Evolutionary conservation across 2,888 invertebrate genomes (phyloP), one percentile per base, ranked within the genome.

Genomic region (Polyommatus icarus): DNA sequence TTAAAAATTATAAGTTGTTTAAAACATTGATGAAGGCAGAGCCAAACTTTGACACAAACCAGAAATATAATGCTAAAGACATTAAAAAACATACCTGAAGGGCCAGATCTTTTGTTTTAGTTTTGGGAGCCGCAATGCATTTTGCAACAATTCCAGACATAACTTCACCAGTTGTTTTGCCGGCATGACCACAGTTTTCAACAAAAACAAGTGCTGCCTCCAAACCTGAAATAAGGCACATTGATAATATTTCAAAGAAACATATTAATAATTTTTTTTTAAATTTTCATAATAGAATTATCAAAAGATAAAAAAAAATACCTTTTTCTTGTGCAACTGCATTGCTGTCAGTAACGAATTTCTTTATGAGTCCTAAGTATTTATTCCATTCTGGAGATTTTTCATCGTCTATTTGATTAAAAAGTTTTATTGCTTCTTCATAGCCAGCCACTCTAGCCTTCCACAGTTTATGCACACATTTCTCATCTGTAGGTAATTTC

Each of bases 281-380:
- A 72, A 0, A 46, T n/a, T 18, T 40, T 20, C 12, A 12, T 7
- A 36, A 2, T n/a, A n/a, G n/a, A 0, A 46, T n/a, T 18, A n/a
- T 20, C 12, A 12, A 18, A 36, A 2, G 20, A 40, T 40, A 46
- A 20, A 20, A 36, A n/a, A 8, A 54, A 12, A n/a, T 81, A 94
- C 98, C 99, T 94, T 98, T 99, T 87, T 99, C 99, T 88, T 99
- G 99, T 1, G 99, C 99, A 80, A 98, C 96, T 20, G 97, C 99
- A 96, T 99, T 99, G 84, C 97, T 97, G 88, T 99, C 99, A 0
- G 96, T 94, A 0, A 99, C 98, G 95, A 99, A 98, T 90, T 99
- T 99, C 89, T 99, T 99, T 57, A 99, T 96, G 73, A 99, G 93
- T 10, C 98, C 98, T 15, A 98, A 92, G 91, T 97, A 99, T 91